Base-by-base conservation (phyloP, 1,140 invertebrate species). In the Aricia agestis region DNA sequence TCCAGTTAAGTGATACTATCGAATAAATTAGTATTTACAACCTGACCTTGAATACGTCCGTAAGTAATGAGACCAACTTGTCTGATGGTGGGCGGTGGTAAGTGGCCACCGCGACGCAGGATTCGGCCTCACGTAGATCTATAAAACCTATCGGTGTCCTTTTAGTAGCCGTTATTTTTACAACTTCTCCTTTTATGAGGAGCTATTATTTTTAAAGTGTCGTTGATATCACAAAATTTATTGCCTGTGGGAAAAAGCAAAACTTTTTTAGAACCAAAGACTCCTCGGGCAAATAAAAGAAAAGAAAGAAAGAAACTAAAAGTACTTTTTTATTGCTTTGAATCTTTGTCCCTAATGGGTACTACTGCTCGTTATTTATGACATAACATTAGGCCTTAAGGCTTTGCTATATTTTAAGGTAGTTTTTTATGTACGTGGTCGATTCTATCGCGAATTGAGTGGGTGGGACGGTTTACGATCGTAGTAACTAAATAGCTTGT, bases 1-100 rank as follows among this genome's bases (percentile, higher is more conserved):
- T 19, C 58, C 9, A 59, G 58, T 18, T 17, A 19, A 59, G 9
- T 25, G 18, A 18, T 63, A 63, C 59, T 19, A 63, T 63, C 17
- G 59, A 19, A 63, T 19, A 19, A 18, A 63, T 63, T 63, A 63
- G 59, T 19, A 63, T 63, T 63, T 63, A 63, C 59, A 63, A 63
- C 59, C 18, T 25, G 59, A 63, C 59, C 59, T 25, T 63, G 18
- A 25, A 18, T 19, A 63, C 59, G 59, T 17, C 59, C 36, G 36
- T 13, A 63, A 63, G 59, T 2, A 63, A 63, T 19, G 7, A 63
- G 19, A 63, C 17, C 17, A 25, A 52, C 59, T 5, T 31, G 18
- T 63, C n/a, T 0, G 59, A 18, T 63, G 59, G 59, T 63, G 59
- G 59, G 59, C 59, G 59, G 59, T 25, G 59, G 59, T 63, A 25